Base-by-base conservation (phyloP, 2,797 vertebrate species). In the Fringilla coelebs region DNA sequence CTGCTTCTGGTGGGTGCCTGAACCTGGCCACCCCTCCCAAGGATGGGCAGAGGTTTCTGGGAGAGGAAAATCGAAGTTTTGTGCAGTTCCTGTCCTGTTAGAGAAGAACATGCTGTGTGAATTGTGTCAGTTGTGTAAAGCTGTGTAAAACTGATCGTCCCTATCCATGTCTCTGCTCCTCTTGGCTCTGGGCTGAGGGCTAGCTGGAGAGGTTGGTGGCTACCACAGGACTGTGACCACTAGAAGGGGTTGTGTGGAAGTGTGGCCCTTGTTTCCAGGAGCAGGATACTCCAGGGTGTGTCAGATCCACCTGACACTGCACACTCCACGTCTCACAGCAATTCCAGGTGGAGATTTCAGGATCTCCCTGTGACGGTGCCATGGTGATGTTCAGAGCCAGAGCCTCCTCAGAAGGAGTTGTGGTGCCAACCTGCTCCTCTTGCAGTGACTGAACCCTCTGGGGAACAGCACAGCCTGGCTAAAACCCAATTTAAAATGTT, bases 1-100 rank as follows among this genome's bases (percentile, higher is more conserved):
- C 83, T 79, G 76, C 77, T 91, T 43, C 80, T 90, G 51, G 25
- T 48, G 83, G n/a, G 79, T 60, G 62, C 5, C 26, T 75, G 80
- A 7, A 5, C 31, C 76, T 84, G 72, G 32, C 38, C 60, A 22
- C 13, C 38, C 3, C 5, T 38, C 0, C 16, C 20, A 36, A 74
- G 48, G 22, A 11, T 17, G 66, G 58, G 21, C 45, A 85, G 49
- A 21, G 15, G n/a, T 12, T 78, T 40, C 60, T 89, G 58, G 43
- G 40, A 46, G 65, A 49, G 20, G 13, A 1, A 32, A 58, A 32
- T 2, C 13, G 6, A 38, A 78, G 28, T 29, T 15, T 51, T 72
- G 41, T 17, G 2, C 16, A 3, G 62, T 18, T 85, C 18, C 36
- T 55, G 8, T 36, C n/a, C 49, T 9, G 3, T 22, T 45, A 14